A percentile compares a stretch with the other conserved stretches of the same genome.
These are phyloP conservation scores for Sparidentex hasta DNA, from an alignment of 2,797 vertebrate species.

Conservation along the genomic window DNA sequence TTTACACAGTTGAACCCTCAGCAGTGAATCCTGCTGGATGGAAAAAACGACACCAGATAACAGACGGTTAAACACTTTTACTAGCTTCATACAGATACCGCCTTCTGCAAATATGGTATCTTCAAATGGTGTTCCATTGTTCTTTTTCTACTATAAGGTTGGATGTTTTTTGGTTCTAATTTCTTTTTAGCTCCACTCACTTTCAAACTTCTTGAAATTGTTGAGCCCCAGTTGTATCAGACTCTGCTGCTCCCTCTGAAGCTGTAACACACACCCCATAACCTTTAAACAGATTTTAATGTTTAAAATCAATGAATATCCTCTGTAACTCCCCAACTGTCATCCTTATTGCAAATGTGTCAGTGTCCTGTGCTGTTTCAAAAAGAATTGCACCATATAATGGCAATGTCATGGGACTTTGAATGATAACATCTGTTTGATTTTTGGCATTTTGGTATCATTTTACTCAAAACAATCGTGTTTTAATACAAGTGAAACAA, in stretches of 20 bases:
- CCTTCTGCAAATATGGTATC: no score
- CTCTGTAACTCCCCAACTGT: not conserved
- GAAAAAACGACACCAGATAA: no score
- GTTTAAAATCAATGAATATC: not conserved
- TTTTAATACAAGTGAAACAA: conserved; percentile 17
- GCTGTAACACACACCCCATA: no score
- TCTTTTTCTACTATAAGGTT: no score
- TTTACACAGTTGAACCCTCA: no score
- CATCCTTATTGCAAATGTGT: not conserved
- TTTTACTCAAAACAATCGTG: conserved; percentile 3
- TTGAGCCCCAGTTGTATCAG: not conserved
- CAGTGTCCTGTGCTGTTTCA: not conserved
- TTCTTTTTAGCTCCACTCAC: not conserved
- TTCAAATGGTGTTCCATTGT: no score
- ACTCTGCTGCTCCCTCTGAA: not conserved
- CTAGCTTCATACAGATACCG: no score
- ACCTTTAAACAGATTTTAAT: not conserved
- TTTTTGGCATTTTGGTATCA: not conserved
- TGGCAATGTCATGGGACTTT: not conserved
- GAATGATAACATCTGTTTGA: not conserved
- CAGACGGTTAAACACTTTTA: no score
- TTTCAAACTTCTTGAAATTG: not conserved
- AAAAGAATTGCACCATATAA: not conserved
- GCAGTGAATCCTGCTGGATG: no score
- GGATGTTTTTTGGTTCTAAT: not conserved